These are phyloP conservation scores for Stercorarius parasiticus DNA, from an alignment of 2,113 vertebrate species.

Conservation along the genomic window DNA sequence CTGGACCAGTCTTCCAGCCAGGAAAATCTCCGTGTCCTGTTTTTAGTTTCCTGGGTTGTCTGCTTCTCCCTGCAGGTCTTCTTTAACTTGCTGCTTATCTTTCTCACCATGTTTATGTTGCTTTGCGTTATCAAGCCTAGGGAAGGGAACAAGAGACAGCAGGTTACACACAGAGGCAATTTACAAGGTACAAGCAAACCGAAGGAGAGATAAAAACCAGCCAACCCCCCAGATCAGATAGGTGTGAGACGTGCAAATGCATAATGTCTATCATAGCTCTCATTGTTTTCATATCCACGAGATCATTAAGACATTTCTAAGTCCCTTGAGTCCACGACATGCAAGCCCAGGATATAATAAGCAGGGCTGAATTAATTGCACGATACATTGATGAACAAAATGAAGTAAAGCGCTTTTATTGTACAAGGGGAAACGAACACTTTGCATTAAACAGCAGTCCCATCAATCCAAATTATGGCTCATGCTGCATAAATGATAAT, in stretches of 20 bases:
- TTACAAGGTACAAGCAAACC: not conserved
- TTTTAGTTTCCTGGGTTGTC: not conserved
- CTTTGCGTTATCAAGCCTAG: not conserved
- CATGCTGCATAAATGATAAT: constrained; percentile 9
- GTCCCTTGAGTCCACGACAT: not conserved
- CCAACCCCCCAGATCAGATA: not conserved
- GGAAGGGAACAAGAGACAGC: not conserved
- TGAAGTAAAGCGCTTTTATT: not conserved
- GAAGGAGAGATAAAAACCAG: constrained; percentile 15
- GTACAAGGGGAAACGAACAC: constrained; percentile 20
- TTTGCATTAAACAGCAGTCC: not conserved
- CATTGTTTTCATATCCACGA: not conserved
- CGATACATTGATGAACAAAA: not conserved
- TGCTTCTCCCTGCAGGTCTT: not conserved
- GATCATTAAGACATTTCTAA: not conserved
- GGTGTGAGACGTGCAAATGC: not conserved
- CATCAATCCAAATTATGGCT: constrained; percentile 39
- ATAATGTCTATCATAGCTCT: not conserved
- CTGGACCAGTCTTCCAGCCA: not conserved
- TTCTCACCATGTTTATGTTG: not conserved
- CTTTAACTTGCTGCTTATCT: constrained; percentile 35
- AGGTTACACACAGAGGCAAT: not conserved
- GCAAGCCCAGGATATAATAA: constrained; percentile 3
- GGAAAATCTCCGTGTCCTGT: not conserved
- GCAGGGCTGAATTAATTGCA: constrained; percentile 6